Conservation (phyloP, 2,888 invertebrate species). For the Noctua janthe region DNA sequence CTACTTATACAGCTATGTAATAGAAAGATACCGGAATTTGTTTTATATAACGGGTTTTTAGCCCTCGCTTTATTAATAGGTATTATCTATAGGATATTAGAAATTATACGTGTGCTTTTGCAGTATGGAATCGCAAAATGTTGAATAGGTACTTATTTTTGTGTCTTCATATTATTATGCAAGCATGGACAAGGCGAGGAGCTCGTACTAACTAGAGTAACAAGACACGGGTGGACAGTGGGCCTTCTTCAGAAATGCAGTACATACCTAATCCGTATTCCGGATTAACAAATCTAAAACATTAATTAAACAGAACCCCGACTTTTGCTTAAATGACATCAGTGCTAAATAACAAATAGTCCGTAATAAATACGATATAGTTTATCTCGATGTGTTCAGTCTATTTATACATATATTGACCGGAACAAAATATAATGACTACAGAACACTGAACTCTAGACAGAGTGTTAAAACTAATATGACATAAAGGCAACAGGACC, state of each 20-base stretch:
- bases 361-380: not conserved
- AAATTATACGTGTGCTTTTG: not conserved
- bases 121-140: not conserved
- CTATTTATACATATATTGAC: not conserved
- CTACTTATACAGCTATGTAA: slow-evolving; percentile 56
- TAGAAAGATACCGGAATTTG: slow-evolving; percentile 55
- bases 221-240: not conserved
- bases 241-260: not conserved
- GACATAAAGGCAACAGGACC: not conserved
- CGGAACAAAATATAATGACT: slow-evolving; percentile 6
- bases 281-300: not conserved
- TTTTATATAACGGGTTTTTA: slow-evolving; percentile 47
- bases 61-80: slow-evolving; percentile 14
- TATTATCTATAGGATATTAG: not conserved
- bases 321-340: slow-evolving; percentile 27
- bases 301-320: not conserved
- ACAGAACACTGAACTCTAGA: slow-evolving; percentile 1
- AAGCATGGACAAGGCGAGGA: not conserved
- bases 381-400: slow-evolving; percentile 16
- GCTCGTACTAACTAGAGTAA: not conserved
- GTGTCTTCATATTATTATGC: not conserved
- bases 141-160: not conserved
- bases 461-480: not conserved
- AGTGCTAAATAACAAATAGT: slow-evolving; percentile 6
- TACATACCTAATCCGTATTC: not conserved